Evolutionary conservation across 2,797 vertebrate species (phyloP).

Genomic region (Hephaestus fuliginosus): DNA sequence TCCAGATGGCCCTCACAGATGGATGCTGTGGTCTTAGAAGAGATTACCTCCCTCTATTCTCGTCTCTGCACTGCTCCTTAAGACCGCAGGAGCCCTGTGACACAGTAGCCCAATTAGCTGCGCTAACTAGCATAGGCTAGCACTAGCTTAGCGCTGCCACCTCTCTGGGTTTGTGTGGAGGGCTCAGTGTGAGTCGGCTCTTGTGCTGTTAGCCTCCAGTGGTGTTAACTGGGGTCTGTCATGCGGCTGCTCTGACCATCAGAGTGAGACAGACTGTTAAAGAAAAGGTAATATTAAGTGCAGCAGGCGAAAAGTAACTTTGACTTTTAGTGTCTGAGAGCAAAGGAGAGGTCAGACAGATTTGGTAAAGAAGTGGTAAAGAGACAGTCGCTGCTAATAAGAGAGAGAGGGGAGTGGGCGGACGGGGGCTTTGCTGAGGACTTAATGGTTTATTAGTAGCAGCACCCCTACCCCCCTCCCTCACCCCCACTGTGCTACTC

Average conservation of each 20-base stretch:
- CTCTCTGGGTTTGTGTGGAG: background rate
- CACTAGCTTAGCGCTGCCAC: slow-evolving; percentile 39
- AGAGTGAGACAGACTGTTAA: background rate
- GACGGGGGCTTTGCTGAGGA: slow-evolving; percentile 44
- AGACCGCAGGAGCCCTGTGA: slow-evolving; percentile 76
- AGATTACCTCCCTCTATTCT: slow-evolving; percentile 90
- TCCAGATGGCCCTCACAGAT: slow-evolving; percentile 92
- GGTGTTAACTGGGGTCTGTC: background rate
- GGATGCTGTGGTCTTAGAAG: slow-evolving; percentile 88
- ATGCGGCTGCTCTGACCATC: background rate
- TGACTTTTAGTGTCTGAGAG: slow-evolving; percentile 3
- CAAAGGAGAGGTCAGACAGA: background rate
- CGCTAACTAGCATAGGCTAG: slow-evolving; percentile 56
- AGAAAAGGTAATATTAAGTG: background rate
- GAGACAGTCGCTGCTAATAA: background rate
- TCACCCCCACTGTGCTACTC: slow-evolving; percentile 33
- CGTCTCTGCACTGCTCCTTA: slow-evolving; percentile 73
- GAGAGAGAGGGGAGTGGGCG: slow-evolving; percentile 12
- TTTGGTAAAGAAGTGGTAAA: background rate
- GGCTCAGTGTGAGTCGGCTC: slow-evolving; percentile 26
- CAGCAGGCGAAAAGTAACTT: background rate
- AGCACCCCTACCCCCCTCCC: slow-evolving; percentile 13
- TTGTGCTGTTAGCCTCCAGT: slow-evolving; percentile 3
- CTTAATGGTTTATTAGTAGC: slow-evolving; percentile 74
- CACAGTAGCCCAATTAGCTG: slow-evolving; percentile 80